A percentile compares a stretch with the other conserved stretches of the same genome.
Evolutionary conservation across 2,888 invertebrate genomes (phyloP).

Genomic region (Gymnoscelis rufifasciata): DNA sequence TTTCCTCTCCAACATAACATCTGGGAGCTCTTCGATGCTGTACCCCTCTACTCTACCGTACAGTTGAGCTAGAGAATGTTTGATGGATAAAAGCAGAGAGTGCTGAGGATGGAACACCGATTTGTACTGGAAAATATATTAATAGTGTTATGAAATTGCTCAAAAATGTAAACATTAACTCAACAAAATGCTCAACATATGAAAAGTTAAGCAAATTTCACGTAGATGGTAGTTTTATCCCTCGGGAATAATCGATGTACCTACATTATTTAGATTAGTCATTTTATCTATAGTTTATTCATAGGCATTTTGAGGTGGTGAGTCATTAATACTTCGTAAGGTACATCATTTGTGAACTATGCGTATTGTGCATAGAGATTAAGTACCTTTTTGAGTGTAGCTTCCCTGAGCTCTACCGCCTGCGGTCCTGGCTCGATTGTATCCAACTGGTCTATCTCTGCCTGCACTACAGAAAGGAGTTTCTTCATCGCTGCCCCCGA

Average conservation of each 20-base stretch:
- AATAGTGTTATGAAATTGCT: too few species aligned
- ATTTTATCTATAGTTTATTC: too few species aligned
- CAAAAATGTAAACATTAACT: too few species aligned
- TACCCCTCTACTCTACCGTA: conserved; percentile 88
- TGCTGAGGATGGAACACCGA: conserved; percentile 88
- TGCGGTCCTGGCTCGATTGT: conserved; percentile 75
- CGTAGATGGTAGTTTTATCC: too few species aligned
- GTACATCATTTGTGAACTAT: neutral
- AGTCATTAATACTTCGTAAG: too few species aligned
- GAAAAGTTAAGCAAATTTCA: too few species aligned
- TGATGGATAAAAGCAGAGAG: conserved; percentile 82
- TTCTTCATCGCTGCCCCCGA: conserved; percentile 80
- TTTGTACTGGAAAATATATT: conserved; percentile 75
- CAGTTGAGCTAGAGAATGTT: conserved; percentile 85
- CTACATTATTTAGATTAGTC: too few species aligned
- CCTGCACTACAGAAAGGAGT: conserved; percentile 81
- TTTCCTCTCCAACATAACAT: conserved; percentile 86
- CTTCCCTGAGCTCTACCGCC: conserved; percentile 82
- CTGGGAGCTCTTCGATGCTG: conserved; percentile 83
- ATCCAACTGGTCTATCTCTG: conserved; percentile 83
- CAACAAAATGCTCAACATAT: too few species aligned
- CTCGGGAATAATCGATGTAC: too few species aligned
- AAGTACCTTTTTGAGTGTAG: conserved; percentile 74
- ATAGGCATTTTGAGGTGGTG: too few species aligned
- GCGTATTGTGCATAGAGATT: neutral